Percentiles rank a stretch among this genome's conserved stretches.
Conservation (phyloP, 2,888 invertebrate genomes). For the Atrina japonica region DNA sequence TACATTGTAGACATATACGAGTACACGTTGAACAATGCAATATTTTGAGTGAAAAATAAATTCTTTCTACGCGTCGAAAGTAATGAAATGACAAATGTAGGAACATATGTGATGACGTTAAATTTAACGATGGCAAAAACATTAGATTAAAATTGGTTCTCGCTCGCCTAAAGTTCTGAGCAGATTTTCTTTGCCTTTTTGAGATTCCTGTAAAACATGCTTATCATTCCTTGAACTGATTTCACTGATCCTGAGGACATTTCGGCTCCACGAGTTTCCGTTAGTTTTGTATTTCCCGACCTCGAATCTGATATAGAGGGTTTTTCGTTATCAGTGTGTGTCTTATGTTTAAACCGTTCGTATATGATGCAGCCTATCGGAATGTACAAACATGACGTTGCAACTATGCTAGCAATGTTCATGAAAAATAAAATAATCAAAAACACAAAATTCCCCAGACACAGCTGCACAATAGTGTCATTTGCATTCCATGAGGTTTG, state of each 20-base stretch:
- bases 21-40: conserved; percentile 4
- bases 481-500: conserved; percentile 16
- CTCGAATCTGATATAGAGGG: background rate
- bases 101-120: conserved; percentile 26
- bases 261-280: background rate
- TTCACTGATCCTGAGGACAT: too few relatives aligned
- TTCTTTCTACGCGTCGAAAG: conserved; percentile 11
- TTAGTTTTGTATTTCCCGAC: background rate
- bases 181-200: too few relatives aligned
- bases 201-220: conserved; percentile 1
- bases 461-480: conserved; percentile 24
- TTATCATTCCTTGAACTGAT: background rate
- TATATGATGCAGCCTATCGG: conserved; percentile 22
- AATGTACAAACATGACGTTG: conserved; percentile 6
- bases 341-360: background rate
- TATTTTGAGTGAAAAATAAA: conserved; percentile 17
- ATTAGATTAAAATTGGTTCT: conserved; percentile 27
- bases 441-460: conserved; percentile 2
- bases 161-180: background rate
- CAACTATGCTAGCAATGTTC: conserved; percentile 11
- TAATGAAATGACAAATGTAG: conserved; percentile 20
- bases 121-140: conserved; percentile 25
- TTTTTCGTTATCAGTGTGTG: background rate
- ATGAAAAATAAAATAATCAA: conserved; percentile 25
- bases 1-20: conserved; percentile 23